A percentile compares a stretch with the other conserved stretches of the same genome.
Conservation (phyloP, 2,113 vertebrate species). For the Lota lota region DNA sequence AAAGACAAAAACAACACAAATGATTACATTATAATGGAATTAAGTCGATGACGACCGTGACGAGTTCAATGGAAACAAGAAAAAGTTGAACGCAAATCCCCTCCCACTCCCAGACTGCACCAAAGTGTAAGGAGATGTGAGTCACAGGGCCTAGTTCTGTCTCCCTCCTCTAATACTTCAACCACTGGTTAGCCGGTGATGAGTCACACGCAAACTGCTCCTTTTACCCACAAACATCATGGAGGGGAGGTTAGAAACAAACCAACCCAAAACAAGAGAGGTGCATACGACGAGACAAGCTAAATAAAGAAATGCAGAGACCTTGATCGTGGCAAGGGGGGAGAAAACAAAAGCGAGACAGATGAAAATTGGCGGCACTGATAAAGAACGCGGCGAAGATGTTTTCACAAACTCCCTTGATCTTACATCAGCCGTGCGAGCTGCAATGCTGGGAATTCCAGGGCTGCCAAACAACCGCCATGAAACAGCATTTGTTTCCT, state of each 20-base stretch:
- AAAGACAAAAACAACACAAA: too few species aligned
- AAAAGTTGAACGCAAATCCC: constrained; percentile 26
- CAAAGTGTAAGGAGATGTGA: constrained; percentile 40
- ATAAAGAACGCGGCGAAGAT: too few species aligned
- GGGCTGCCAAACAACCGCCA: constrained; percentile 8
- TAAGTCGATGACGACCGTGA: too few species aligned
- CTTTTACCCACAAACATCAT: constrained; percentile 2
- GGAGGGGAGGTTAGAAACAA: constrained; percentile 27
- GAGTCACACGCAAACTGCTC: constrained; percentile 41
- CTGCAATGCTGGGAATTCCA: constrained; percentile 28
- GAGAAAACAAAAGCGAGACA: too few species aligned
- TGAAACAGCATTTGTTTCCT: constrained; percentile 16
- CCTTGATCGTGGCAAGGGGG: too few species aligned
- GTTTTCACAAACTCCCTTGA: constrained; percentile 21
- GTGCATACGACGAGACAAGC: too few species aligned
- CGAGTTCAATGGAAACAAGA: neutral
- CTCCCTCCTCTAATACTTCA: constrained; percentile 32
- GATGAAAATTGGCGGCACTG: too few species aligned
- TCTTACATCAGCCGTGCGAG: constrained; percentile 37
- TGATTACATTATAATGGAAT: too few species aligned
- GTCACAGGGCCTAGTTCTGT: constrained; percentile 46
- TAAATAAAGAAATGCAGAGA: too few species aligned
- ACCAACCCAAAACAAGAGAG: too few species aligned
- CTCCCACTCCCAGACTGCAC: constrained; percentile 33
- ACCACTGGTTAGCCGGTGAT: constrained; percentile 53